These are phyloP conservation scores for Netelia virgata DNA, from an alignment of 2,888 invertebrate species.

Conservation along the genomic window DNA sequence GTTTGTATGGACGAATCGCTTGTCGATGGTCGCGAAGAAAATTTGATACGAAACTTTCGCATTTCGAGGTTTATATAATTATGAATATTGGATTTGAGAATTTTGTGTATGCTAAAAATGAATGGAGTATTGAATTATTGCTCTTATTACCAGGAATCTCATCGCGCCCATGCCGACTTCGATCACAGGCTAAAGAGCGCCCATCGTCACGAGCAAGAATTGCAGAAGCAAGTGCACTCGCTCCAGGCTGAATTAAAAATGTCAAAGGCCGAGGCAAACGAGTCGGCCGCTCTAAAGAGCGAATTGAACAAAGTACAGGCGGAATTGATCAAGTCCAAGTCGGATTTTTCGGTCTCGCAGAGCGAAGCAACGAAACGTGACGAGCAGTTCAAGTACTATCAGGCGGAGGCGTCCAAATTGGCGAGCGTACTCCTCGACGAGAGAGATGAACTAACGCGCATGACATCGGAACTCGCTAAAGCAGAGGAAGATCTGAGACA, in stretches of 20 bases:
- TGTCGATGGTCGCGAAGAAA: too few relatives aligned
- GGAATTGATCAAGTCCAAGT: conserved; percentile 77
- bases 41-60: too few relatives aligned
- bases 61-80: background rate
- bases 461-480: conserved; percentile 72
- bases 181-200: conserved; percentile 86
- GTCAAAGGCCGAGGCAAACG: conserved; percentile 78
- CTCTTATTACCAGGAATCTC: conserved; percentile 85
- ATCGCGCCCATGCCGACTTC: conserved; percentile 85
- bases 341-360: conserved; percentile 75
- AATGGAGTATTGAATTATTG: conserved; percentile 53
- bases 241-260: conserved; percentile 83
- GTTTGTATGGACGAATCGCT: background rate
- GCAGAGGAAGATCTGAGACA: conserved; percentile 72
- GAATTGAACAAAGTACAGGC: conserved; percentile 83
- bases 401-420: conserved; percentile 79
- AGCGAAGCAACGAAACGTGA: conserved; percentile 76
- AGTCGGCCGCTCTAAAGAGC: conserved; percentile 82
- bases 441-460: conserved; percentile 71
- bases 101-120: background rate
- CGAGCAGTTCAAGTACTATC: conserved; percentile 75
- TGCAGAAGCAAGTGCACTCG: conserved; percentile 85
- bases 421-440: conserved; percentile 77
- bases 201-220: conserved; percentile 87
- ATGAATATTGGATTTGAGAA: background rate